Percentiles rank a stretch among this genome's conserved stretches.
Conservation (phyloP, 1,140 invertebrate species). For the Battus philenor region DNA sequence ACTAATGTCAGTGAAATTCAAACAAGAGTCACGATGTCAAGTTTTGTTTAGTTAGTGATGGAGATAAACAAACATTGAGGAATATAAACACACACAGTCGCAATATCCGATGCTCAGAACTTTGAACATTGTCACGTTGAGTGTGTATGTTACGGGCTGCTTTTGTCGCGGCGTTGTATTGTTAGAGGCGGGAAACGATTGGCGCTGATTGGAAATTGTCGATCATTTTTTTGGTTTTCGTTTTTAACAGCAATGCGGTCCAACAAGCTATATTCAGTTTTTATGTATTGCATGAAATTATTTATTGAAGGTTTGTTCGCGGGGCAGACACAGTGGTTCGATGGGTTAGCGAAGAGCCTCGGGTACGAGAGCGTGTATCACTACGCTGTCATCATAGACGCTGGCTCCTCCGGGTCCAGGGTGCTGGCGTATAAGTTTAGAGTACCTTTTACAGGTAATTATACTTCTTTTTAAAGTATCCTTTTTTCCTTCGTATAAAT, state of each 20-base stretch:
- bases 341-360: slow-evolving; percentile 80
- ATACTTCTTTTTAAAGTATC: no score
- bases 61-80: neutral
- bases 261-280: no score
- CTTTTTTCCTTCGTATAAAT: no score
- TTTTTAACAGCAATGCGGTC: no score
- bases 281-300: slow-evolving; percentile 5
- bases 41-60: neutral
- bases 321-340: slow-evolving; percentile 72
- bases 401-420: slow-evolving; percentile 95
- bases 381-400: slow-evolving; percentile 96
- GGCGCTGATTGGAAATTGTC: no score
- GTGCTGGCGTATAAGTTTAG: slow-evolving; percentile 94
- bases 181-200: no score
- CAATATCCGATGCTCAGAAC: no score
- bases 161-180: no score
- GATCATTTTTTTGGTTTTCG: no score
- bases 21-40: neutral
- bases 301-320: slow-evolving; percentile 52
- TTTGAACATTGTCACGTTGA: no score
- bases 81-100: neutral
- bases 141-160: no score
- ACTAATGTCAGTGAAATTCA: neutral
- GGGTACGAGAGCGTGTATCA: slow-evolving; percentile 83
- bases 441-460: slow-evolving; percentile 80